Evolutionary conservation across 2,113 vertebrate species (phyloP), one percentile per base, ranked within the genome.

Genomic region (Upupa epops): DNA sequence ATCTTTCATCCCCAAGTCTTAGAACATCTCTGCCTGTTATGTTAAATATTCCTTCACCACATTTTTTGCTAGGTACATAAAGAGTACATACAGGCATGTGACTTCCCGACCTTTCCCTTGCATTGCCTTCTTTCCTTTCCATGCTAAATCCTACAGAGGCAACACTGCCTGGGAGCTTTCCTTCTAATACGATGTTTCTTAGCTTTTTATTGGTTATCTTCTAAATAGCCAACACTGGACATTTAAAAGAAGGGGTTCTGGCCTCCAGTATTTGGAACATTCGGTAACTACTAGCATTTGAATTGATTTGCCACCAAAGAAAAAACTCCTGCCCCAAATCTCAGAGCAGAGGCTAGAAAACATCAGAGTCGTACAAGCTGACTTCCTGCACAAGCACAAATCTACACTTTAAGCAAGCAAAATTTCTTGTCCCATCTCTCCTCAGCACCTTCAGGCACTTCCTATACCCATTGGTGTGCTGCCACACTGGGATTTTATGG

Each of bases 71-170:
- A 16, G 22, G 55, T 37, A 32, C 61, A 5, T 36, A 15, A 55
- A 64, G 20, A 45, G 40, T 5, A 37, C 31, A 18, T 0, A 0
- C 28, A 18, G 34, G 6, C 45, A 5, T 68, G 48, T 13, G n/a
- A 59, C 72, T 69, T 52, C 58, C 71, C 78, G 75, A 5, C 63
- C 59, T 64, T 59, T 40, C 25, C 72, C 52, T 31, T 19, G 60
- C 34, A 2, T 45, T 51, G 20, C 69, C 15, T 77, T 37, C 29
- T 68, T 71, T 71, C 20, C 26, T 91, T 40, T 37, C 21, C 64
- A 20, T 14, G 18, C 71, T 11, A 40, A 75, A 54, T 59, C 31
- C 58, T 26, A 37, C 15, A 16, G 36, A 58, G 51, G 28, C 34
- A 52, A 11, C 25, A 31, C 32, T 5, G 6, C 46, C 71, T 29